Evolutionary conservation across 2,888 invertebrate species (phyloP), one percentile per base, ranked within the genome.

Genomic region (Zootermopsis nevadensis): DNA sequence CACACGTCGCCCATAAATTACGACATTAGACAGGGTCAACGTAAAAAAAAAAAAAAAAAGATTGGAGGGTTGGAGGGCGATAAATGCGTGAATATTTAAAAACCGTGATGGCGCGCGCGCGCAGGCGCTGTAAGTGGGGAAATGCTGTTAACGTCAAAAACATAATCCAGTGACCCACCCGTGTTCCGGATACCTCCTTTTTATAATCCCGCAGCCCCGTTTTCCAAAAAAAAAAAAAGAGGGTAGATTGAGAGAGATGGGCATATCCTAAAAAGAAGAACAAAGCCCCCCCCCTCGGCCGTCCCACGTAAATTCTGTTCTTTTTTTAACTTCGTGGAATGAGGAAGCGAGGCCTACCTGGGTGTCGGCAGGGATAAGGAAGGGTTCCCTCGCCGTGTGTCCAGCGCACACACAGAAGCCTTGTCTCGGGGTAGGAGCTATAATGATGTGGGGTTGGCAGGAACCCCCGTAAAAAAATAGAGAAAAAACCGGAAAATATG

Each of bases 1-100:
- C 79, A 79, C 79, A 79, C 79, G 31, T 79, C 79, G n/a, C n/a
- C 79, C 79, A 79, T 79, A 79, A 60, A 55, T 79, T 79, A 79
- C 30, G 35, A 69, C 38, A 38, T 74, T 22, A 35, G 74, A 74
- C 38, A 27, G 74, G 74, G 74, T 74, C 74, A 74, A 74, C 30
- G 27, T 24, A n/a, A 72, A 72, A 72, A 69, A 42, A n/a, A n/a
- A n/a, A n/a, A n/a, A n/a, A n/a, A n/a, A n/a, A n/a, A n/a, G n/a
- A n/a, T n/a, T n/a, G n/a, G n/a, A n/a, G n/a, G n/a, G n/a, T n/a
- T n/a, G n/a, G n/a, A n/a, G n/a, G 42, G 15, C 42, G 55, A 55
- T 7, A 74, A 24, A 74, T n/a, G 38, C n/a, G 74, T 74, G 74
- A 74, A 74, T 74, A 74, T 74, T 74, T 42, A 74, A 74, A 38